Conservation (phyloP, 2,113 vertebrate species). For the Hippocampus comes region DNA sequence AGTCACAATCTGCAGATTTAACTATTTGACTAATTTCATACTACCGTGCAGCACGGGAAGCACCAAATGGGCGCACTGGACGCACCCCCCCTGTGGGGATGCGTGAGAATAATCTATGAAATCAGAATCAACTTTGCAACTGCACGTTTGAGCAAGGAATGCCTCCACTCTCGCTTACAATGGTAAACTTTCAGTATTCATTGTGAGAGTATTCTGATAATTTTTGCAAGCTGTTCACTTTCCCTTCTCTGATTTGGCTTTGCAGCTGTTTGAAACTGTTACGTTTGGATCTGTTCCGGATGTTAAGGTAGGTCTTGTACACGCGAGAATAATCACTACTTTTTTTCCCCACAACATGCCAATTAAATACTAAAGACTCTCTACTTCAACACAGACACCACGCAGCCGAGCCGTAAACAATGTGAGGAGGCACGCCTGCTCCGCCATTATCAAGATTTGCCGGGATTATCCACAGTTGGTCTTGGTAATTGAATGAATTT, state of each 20-base stretch:
- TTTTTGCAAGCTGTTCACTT: background rate
- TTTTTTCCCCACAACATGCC: background rate
- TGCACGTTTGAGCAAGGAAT: no score
- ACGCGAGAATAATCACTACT: background rate
- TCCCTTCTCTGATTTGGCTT: background rate
- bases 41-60: background rate
- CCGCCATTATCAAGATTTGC: slow-evolving; percentile 93
- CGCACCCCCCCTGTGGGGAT: no score
- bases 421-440: slow-evolving; percentile 90
- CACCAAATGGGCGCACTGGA: no score
- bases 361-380: background rate
- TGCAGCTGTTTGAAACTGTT: slow-evolving; percentile 85
- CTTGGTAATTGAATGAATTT: slow-evolving; percentile 69
- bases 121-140: no score
- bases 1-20: no score
- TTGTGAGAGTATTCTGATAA: no score
- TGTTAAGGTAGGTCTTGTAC: slow-evolving; percentile 77
- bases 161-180: no score
- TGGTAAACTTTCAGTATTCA: no score
- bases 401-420: slow-evolving; percentile 90
- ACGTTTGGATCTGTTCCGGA: slow-evolving; percentile 87
- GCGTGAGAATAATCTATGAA: no score
- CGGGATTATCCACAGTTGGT: slow-evolving; percentile 89
- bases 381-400: slow-evolving; percentile 72
- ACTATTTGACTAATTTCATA: background rate